Base-by-base conservation (phyloP, 64 coral and sea anemone genomes). In the Porites lutea region DNA sequence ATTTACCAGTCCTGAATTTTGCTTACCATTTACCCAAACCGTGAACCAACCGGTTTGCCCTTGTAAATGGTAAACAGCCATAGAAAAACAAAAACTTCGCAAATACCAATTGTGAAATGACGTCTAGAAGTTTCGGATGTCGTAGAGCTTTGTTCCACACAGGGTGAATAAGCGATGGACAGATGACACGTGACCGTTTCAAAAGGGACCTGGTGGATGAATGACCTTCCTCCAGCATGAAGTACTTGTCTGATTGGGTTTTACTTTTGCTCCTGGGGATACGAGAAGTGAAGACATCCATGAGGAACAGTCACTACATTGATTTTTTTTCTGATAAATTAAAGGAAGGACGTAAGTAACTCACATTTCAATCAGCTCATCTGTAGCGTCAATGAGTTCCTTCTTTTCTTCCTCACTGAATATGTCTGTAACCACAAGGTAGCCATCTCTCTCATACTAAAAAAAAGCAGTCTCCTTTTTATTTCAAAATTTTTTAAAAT, bases 321-420 rank as follows among this genome's bases (percentile, higher is more conserved):
- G n/a, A 6, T 73, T 73, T 44, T 12, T 21, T 71, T 71, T 15
- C n/a, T 18, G 68, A 71, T 27, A 12, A 18, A 71, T 27, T 2
- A 71, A 4, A 5, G 8, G 6, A 8, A 8, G 13, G 13, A 8
- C 3, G 6, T 11, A 14, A 9, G 4, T 13, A 45, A 52, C 85
- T 48, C 67, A 91, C 89, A 68, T 91, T 74, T 91, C 79, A 47
- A 82, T 69, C 65, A 79, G 71, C 16, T 91, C 89, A 74, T 91
- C 89, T 23, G 71, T 54, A 48, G 79, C 66, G 48, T 91, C 52
- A 13, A 60, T 74, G 16, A 91, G 45, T 11, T 62, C 69, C 80
- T 83, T 66, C 11, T 82, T 91, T 71, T 91, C 64, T 6, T 83
- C 79, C 50, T 74, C 80, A 52, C 51, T 79, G 19, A 91, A 91